Base-by-base conservation (phyloP, 1,140 invertebrate species). In the Plectrocnemia conspersa region DNA sequence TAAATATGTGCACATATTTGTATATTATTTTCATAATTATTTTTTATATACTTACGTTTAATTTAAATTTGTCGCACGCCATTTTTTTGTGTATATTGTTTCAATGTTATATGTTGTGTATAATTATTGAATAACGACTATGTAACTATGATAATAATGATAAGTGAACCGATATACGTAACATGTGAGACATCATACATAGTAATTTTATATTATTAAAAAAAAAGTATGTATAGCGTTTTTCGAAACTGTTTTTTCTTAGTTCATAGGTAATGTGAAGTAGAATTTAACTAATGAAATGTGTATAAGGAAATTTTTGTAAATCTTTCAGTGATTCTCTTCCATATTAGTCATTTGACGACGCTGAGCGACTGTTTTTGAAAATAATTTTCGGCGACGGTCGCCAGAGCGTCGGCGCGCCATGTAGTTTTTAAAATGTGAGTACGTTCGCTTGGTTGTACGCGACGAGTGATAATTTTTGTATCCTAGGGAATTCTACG, bases 111-210 rank as follows among this genome's bases (percentile, higher is more conserved):
- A n/a, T 18, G n/a, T n/a, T n/a, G 2, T 47, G 21, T 47, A 47
- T 27, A 21, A 22, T 48, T 48, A n/a, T n/a, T n/a, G n/a, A n/a
- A n/a, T n/a, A n/a, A n/a, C n/a, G n/a, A n/a, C n/a, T n/a, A n/a
- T n/a, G n/a, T n/a, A n/a, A n/a, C n/a, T n/a, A n/a, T n/a, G n/a
- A n/a, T n/a, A n/a, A n/a, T n/a, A n/a, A n/a, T n/a, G n/a, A n/a
- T n/a, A 50, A 50, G 36, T 27, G 25, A 52, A 52, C 49, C 36
- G 49, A 52, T 42, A 52, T 52, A 52, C 49, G 49, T 52, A 52
- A 52, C 21, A 21, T 52, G 23, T 52, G 49, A 52, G 49, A 52
- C 49, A 52, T 52, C 36, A 52, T 42, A 41, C 24, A 41, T 52
- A 27, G 36, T 52, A 42, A 27, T 52, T 52, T 41, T 41, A 49